Evolutionary conservation across 2,888 invertebrate species (phyloP).

Genomic region (Caenorhabditis japonica): DNA sequence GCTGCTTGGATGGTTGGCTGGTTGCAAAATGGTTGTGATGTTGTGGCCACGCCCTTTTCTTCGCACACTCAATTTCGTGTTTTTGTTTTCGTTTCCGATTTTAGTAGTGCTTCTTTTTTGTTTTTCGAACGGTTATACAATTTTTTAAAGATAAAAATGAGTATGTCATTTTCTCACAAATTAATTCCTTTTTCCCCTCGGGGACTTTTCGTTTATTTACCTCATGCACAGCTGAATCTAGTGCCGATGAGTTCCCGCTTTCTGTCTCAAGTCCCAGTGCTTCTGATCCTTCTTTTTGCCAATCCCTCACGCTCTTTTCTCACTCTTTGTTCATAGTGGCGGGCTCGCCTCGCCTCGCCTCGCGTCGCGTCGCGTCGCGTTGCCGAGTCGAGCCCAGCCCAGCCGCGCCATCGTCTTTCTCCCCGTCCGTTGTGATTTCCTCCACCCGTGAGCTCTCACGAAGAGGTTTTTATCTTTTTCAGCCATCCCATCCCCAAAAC

Average conservation of each 20-base stretch:
- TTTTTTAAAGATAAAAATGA: background rate
- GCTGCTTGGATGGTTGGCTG: constrained; percentile 6
- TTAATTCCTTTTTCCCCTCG: background rate
- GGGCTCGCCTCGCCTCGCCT: constrained; percentile 18
- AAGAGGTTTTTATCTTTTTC: constrained; percentile 46
- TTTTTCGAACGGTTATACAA: too few species aligned
- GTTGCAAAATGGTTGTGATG: constrained; percentile 39
- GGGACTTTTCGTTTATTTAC: background rate
- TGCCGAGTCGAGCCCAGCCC: too few species aligned
- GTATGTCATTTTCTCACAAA: background rate
- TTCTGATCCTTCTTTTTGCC: constrained; percentile 23
- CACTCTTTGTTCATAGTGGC: constrained; percentile 15
- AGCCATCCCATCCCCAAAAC: constrained; percentile 44
- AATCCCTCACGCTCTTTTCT: background rate
- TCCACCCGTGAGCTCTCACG: too few species aligned
- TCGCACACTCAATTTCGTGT: constrained; percentile 20
- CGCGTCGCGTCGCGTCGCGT: too few species aligned
- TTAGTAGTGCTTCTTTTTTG: too few species aligned
- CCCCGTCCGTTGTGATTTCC: background rate
- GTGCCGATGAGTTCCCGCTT: too few species aligned
- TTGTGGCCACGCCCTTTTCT: constrained; percentile 29
- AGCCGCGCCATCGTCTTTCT: background rate
- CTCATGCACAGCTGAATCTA: background rate
- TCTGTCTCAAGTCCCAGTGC: constrained; percentile 1
- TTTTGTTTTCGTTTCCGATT: background rate